Evolutionary conservation across 2,888 invertebrate species (phyloP).

Genomic region (Drosophila anomalipes): DNA sequence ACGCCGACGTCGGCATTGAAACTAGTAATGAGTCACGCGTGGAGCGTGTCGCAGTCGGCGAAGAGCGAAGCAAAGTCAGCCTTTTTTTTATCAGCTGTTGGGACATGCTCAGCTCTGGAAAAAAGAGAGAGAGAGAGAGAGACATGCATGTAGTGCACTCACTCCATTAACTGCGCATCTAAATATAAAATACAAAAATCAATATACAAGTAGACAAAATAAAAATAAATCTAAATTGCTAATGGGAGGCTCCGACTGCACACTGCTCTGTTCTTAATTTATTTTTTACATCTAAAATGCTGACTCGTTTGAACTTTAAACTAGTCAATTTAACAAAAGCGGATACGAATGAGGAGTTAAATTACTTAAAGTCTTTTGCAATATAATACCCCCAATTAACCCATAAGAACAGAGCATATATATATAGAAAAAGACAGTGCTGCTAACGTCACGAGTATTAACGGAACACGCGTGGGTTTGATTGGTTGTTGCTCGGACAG

Average conservation of each 20-base stretch:
- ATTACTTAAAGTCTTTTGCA: background rate
- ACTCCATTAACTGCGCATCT: slow-evolving; percentile 67
- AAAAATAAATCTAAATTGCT: background rate
- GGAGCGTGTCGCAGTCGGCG: slow-evolving; percentile 9
- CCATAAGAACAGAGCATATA: slow-evolving; percentile 3
- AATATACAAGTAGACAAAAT: slow-evolving; percentile 45
- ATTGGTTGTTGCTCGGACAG: slow-evolving; percentile 10
- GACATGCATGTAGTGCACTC: background rate
- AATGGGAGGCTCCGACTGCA: background rate
- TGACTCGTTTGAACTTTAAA: background rate
- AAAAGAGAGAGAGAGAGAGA: slow-evolving; percentile 8
- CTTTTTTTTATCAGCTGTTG: slow-evolving; percentile 65
- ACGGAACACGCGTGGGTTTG: slow-evolving; percentile 61
- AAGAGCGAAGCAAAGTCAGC: slow-evolving; percentile 28
- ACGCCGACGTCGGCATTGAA: slow-evolving; percentile 47
- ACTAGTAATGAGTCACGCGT: slow-evolving; percentile 60
- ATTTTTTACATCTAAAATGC: background rate
- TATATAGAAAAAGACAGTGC: slow-evolving; percentile 27
- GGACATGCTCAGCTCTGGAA: slow-evolving; percentile 26
- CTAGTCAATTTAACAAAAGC: background rate
- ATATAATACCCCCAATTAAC: background rate
- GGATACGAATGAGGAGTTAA: background rate
- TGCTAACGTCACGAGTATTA: slow-evolving; percentile 69
- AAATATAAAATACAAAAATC: slow-evolving; percentile 74
- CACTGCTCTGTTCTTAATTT: background rate